phyloP scores from a whole-genome alignment of 2,113 vertebrate species.

The Microcebus murinus region DNA sequence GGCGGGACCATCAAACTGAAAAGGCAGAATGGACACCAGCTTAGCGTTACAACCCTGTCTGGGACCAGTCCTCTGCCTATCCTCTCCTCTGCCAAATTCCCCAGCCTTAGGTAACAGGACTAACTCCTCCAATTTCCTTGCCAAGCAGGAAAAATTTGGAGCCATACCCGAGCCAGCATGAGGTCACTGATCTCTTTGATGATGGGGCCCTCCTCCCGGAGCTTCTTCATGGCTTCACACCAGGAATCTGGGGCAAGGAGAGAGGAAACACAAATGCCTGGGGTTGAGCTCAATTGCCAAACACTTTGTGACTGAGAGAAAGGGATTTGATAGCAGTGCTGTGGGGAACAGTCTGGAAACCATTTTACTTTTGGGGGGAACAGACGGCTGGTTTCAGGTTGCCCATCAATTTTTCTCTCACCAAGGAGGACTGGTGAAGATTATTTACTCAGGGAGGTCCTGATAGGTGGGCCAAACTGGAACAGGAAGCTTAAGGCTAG shows the following conservation, averaged over 20 bases:
- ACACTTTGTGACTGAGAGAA: neutral
- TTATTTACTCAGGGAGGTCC: neutral
- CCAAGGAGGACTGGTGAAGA: neutral
- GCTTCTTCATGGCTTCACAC: slow-evolving; percentile 93
- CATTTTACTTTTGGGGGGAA: neutral
- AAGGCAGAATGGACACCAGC: rapidly evolving
- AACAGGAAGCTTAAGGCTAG: neutral
- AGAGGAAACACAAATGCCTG: neutral
- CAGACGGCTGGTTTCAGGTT: neutral
- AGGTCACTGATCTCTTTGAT: slow-evolving; percentile 93
- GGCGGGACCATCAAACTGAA: slow-evolving; percentile 91
- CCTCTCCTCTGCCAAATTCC: neutral
- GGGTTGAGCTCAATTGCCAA: neutral
- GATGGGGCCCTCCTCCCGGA: slow-evolving; percentile 90
- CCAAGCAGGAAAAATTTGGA: neutral
- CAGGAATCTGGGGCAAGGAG: slow-evolving; percentile 87
- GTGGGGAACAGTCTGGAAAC: neutral
- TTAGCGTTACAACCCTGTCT: neutral
- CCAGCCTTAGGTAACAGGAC: neutral
- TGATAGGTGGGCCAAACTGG: neutral
- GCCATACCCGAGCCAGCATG: slow-evolving; percentile 91
- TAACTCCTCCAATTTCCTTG: neutral
- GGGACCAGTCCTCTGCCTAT: neutral
- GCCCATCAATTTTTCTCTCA: neutral
- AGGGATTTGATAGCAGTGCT: neutral